Percentiles rank a stretch among this genome's conserved stretches.
phyloP scores from a whole-genome alignment of 2,888 invertebrate genomes.

The Autographa gamma region DNA sequence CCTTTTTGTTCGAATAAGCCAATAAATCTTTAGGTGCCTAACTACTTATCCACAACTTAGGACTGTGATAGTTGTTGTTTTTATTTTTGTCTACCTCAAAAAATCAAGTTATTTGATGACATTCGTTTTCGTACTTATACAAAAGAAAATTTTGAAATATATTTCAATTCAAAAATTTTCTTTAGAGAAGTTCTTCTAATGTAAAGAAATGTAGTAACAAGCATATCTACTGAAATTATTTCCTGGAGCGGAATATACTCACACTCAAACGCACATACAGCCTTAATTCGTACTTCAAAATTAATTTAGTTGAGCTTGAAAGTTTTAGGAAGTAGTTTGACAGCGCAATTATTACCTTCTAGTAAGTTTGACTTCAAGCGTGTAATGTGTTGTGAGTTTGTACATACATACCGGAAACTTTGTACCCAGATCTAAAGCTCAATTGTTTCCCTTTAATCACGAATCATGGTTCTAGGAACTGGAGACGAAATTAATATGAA shows the following conservation, averaged over 20 bases:
- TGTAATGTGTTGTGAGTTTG: conserved; percentile 38
- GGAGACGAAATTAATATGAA: background rate
- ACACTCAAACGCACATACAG: background rate
- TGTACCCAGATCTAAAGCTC: conserved; percentile 10
- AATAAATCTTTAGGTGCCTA: conserved; percentile 37
- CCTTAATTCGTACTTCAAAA: conserved; percentile 23
- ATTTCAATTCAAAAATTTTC: too few species aligned
- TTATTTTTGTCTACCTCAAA: too few species aligned
- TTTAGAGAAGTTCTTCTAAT: too few species aligned
- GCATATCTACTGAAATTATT: background rate
- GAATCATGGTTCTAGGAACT: background rate
- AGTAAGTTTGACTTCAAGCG: conserved; percentile 29
- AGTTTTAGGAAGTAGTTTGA: conserved; percentile 30
- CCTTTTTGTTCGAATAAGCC: conserved; percentile 37
- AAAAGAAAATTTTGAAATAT: too few species aligned
- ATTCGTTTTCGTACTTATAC: too few species aligned
- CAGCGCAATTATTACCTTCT: conserved; percentile 39
- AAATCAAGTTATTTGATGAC: too few species aligned
- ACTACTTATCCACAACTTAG: conserved; percentile 6
- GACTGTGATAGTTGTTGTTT: background rate
- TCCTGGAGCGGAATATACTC: background rate
- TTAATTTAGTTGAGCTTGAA: conserved; percentile 23
- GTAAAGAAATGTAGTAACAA: background rate
- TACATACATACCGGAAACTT: conserved; percentile 32
- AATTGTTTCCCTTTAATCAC: conserved; percentile 14